Base-by-base conservation (phyloP, 2,888 invertebrate genomes). In the Caenorhabditis panamensis region DNA sequence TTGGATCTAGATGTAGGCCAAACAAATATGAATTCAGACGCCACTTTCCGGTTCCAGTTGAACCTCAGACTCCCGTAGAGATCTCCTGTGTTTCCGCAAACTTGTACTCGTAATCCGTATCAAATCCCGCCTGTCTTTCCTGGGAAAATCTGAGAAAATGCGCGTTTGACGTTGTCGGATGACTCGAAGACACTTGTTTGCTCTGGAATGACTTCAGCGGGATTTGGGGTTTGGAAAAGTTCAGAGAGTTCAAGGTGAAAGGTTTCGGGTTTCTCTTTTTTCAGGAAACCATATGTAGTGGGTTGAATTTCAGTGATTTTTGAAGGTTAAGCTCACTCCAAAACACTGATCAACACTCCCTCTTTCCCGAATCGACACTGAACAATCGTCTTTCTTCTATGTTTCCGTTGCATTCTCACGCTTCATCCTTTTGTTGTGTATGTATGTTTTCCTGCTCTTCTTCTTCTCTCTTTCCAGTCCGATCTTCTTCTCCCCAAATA, bases 1-100 rank as follows among this genome's bases (percentile, higher is more conserved):
- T 9, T 4, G 31, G 31, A 31, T 31, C n/a, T n/a, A n/a, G n/a
- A 31, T 31, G 66, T 59, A 61, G 66, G 66, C 41, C 73, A 73
- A 73, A 75, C 75, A 75, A 75, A 75, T 75, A 66, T 66, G 66
- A 75, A 75, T 75, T 66, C 66, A 61, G 66, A 75, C 53, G 49
- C 64, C 26, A 59, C 58, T 66, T 75, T 75, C 75, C 75, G 75
- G 59, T 66, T 75, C 61, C 69, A 51, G 49, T n/a, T n/a, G n/a
- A n/a, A 18, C 47, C 44, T 2, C 44, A n/a, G n/a, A n/a, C n/a
- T n/a, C n/a, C n/a, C n/a, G n/a, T n/a, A n/a, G n/a, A 16, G n/a
- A 3, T n/a, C 28, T 16, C 54, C 13, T 28, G 3, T 13, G 2
- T 54, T n/a, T 54, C 16, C n/a, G n/a, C 20, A 16, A 28, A n/a